A percentile compares a stretch with the other conserved stretches of the same genome.
These are phyloP conservation scores for Miniopterus natalensis DNA, from an alignment of 2,113 vertebrate genomes.

Conservation along the genomic window DNA sequence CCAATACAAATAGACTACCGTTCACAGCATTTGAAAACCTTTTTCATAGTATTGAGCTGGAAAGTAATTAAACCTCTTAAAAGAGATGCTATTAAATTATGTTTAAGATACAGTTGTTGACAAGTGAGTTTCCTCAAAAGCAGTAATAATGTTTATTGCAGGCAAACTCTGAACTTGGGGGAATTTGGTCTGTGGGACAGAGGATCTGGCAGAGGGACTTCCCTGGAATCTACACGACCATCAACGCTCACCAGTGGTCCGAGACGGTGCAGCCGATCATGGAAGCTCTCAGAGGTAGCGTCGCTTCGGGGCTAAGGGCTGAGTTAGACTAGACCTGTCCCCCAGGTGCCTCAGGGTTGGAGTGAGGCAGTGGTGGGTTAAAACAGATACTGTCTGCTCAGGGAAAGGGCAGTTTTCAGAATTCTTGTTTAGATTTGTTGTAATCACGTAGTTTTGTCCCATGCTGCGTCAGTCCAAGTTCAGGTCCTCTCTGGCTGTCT, in stretches of 20 bases:
- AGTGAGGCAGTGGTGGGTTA: background rate
- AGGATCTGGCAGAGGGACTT: conserved; percentile 98
- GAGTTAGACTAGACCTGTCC: fast-evolving
- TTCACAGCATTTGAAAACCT: background rate
- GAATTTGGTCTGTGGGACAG: conserved; percentile 97
- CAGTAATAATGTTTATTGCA: conserved; percentile 77
- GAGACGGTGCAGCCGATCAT: conserved; percentile 96
- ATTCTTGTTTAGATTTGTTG: background rate
- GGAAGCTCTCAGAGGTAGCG: conserved; percentile 96
- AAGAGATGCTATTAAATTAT: background rate
- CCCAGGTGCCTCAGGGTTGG: background rate
- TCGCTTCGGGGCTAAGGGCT: background rate
- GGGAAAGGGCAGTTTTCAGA: background rate
- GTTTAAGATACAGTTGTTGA: background rate
- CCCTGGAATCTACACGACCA: conserved; percentile 95
- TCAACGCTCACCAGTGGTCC: conserved; percentile 94
- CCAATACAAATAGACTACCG: background rate
- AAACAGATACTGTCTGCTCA: background rate
- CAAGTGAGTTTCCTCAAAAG: background rate
- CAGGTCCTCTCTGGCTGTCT: background rate
- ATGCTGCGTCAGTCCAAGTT: background rate
- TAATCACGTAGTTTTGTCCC: background rate
- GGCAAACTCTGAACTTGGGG: conserved; percentile 95
- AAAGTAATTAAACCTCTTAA: background rate
- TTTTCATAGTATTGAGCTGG: background rate